phyloP scores from a whole-genome alignment of 2,113 vertebrate genomes.

The Catharus bicknelli region DNA sequence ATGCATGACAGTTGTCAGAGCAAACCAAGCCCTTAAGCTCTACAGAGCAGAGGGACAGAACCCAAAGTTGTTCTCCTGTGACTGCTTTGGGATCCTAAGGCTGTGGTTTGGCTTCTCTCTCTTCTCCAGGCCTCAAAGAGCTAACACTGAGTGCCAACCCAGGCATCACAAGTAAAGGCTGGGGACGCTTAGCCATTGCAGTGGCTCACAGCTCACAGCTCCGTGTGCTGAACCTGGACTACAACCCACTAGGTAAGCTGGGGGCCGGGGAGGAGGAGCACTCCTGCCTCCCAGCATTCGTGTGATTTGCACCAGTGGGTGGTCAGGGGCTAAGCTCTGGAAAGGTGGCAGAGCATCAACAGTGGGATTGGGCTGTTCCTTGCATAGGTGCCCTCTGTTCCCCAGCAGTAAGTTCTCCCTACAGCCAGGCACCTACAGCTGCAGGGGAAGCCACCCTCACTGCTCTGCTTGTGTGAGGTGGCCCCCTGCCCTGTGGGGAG shows the following conservation, averaged over 20 bases:
- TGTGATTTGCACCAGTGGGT: neutral
- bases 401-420: neutral
- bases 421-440: neutral
- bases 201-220: constrained; percentile 97
- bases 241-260: constrained; percentile 91
- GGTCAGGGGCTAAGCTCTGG: neutral
- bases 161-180: constrained; percentile 89
- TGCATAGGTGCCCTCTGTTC: neutral
- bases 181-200: constrained; percentile 90
- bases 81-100: neutral
- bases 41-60: neutral
- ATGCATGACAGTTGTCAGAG: neutral
- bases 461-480: neutral
- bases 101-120: constrained; percentile 37
- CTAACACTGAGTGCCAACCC: constrained; percentile 94
- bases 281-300: neutral
- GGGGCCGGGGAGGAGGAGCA: neutral
- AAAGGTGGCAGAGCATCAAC: neutral
- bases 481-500: accelerated
- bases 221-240: constrained; percentile 93
- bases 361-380: neutral
- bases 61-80: neutral
- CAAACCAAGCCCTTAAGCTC: neutral
- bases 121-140: constrained; percentile 87
- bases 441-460: neutral